Conservation (phyloP, 2,888 invertebrate genomes). For the Morpho deidamia region DNA sequence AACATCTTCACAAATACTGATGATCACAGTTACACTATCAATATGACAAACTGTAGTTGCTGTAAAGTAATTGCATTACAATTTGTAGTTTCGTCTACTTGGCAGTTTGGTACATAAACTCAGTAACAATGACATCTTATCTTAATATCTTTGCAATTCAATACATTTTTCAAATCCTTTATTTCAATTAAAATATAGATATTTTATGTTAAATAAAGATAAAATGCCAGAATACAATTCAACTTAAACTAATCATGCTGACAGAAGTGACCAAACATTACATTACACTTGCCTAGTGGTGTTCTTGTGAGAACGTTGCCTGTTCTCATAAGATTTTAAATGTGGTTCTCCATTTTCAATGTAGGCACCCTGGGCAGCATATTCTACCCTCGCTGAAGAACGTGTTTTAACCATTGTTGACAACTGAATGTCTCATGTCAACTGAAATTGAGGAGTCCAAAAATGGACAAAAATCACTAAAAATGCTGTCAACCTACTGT, state of each 20-base stretch:
- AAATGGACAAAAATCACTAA: constrained; percentile 61
- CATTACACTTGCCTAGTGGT: constrained; percentile 69
- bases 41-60: background rate
- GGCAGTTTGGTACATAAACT: background rate
- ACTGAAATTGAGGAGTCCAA: constrained; percentile 74
- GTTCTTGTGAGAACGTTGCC: constrained; percentile 62
- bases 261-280: constrained; percentile 83
- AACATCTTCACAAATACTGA: background rate
- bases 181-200: no score
- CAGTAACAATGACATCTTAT: background rate
- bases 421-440: constrained; percentile 73
- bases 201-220: background rate
- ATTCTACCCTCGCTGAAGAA: constrained; percentile 75
- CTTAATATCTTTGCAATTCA: background rate
- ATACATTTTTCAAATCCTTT: no score
- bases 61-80: no score
- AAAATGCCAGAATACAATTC: constrained; percentile 9
- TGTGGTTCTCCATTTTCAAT: constrained; percentile 66
- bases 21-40: background rate
- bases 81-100: no score
- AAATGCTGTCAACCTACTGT: constrained; percentile 41
- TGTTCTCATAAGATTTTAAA: constrained; percentile 63
- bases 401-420: constrained; percentile 79
- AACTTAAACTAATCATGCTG: constrained; percentile 35
- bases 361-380: constrained; percentile 56